Base-by-base conservation (phyloP, 2,113 vertebrate genomes). In the Pardalotus punctatus region DNA sequence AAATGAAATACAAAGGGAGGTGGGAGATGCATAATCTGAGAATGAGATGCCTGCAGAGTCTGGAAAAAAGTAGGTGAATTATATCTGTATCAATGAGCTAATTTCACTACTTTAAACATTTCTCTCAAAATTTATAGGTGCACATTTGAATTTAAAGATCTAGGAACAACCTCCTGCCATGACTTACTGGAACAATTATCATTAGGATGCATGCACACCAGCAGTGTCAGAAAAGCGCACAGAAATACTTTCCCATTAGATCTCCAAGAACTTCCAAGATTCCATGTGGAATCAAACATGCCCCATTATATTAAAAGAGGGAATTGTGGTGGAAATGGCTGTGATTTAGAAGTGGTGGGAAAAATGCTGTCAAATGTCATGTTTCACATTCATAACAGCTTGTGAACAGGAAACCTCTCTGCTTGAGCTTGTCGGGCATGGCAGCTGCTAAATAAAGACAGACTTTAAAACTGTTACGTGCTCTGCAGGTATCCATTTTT, bases 371-470 rank as follows among this genome's bases (percentile, higher is more conserved):
- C 96, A 95, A 88, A 97, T 96, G 97, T 98, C 97, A 94, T 92
- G 96, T 95, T 96, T 94, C 93, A 95, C 90, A 62, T 97, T 80
- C 47, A 72, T 92, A 97, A 95, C 97, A 97, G 96, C 97, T 98
- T 96, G 54, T 93, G 97, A 96, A 93, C 97, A 98, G 98, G 98
- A 98, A 98, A 95, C 97, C 50, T 93, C 97, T 95, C 97, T 72
- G 97, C 95, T 97, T 96, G 97, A 97, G 94, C 88, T 97, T 82
- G 84, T 90, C 2, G 3, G 93, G 71, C 88, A 83, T 69, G 73
- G 94, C 91, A 84, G 87, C 88, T 87, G 28, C 78, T 97, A 92
- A 89, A 95, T 91, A 93, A 81, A 96, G 89, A 61, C 94, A 93
- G 86, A 36, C 79, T 94, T 86, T 88, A 50, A 88, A 95, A 88